Evolutionary conservation across 2,888 invertebrate genomes (phyloP).

Genomic region (Lepidocyrtoides sp.): DNA sequence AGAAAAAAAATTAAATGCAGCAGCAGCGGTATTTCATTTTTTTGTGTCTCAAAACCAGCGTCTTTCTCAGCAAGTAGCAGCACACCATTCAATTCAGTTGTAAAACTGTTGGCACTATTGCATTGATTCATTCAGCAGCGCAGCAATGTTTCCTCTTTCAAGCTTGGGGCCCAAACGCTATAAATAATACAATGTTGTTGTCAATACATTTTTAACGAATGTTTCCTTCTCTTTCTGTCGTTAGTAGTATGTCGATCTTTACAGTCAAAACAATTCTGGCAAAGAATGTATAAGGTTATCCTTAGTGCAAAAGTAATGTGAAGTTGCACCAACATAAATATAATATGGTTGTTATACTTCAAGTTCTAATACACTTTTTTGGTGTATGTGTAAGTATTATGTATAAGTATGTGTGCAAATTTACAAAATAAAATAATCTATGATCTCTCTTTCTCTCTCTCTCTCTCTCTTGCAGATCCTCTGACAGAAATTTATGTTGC

Average conservation of each 20-base stretch:
- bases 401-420: background rate
- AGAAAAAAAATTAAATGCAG: too few species aligned
- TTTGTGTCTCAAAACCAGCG: too few species aligned
- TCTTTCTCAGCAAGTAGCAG: too few species aligned
- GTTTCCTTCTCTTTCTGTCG: slow-evolving; percentile 33
- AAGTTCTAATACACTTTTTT: too few species aligned
- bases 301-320: too few species aligned
- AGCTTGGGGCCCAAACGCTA: too few species aligned
- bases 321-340: too few species aligned
- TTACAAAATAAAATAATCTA: background rate
- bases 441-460: slow-evolving; percentile 10
- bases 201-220: slow-evolving; percentile 69
- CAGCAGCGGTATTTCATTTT: too few species aligned
- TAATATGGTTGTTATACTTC: too few species aligned
- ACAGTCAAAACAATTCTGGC: too few species aligned
- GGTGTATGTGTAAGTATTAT: too few species aligned
- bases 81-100: background rate
- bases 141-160: background rate
- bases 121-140: slow-evolving; percentile 58
- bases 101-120: background rate
- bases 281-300: too few species aligned
- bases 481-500: slow-evolving; percentile 80
- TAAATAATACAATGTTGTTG: slow-evolving; percentile 70
- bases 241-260: slow-evolving; percentile 35
- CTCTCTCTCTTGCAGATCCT: slow-evolving; percentile 60